Conservation (phyloP, 2,888 invertebrate species). For the Mechanitis mazaeus region DNA sequence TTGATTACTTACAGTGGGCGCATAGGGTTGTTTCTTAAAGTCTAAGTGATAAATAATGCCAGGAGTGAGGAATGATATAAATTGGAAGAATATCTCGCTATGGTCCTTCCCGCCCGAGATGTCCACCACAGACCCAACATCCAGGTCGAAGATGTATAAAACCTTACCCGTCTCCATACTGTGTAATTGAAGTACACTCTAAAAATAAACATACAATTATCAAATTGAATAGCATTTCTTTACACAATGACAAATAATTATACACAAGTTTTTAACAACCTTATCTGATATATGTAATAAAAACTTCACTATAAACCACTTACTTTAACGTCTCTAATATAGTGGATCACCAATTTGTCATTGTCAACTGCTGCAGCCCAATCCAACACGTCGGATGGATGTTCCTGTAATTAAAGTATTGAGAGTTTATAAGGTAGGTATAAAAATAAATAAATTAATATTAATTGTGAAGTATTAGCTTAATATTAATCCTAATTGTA, state of each 20-base stretch:
- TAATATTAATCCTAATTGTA: background rate
- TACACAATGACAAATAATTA: background rate
- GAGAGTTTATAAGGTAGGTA: background rate
- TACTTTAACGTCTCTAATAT: slow-evolving; percentile 96
- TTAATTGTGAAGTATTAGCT: slow-evolving; percentile 1
- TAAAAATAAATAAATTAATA: background rate
- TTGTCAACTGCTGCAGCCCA: slow-evolving; percentile 90
- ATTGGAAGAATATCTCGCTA: slow-evolving; percentile 94
- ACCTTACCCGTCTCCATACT: slow-evolving; percentile 83
- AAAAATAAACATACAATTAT: slow-evolving; percentile 25
- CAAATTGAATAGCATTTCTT: background rate
- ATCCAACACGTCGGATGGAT: slow-evolving; percentile 91
- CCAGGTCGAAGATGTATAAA: slow-evolving; percentile 85
- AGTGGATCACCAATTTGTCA: slow-evolving; percentile 91
- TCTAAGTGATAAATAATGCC: slow-evolving; percentile 90
- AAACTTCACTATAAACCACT: slow-evolving; percentile 9
- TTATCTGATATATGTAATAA: too few relatives aligned
- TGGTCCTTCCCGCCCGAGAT: slow-evolving; percentile 91
- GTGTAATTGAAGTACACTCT: slow-evolving; percentile 91
- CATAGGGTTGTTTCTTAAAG: slow-evolving; percentile 79
- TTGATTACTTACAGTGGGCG: slow-evolving; percentile 74
- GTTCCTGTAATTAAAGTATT: slow-evolving; percentile 73
- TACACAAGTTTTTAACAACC: too few relatives aligned
- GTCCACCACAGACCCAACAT: slow-evolving; percentile 90
- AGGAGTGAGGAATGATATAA: slow-evolving; percentile 95